These are phyloP conservation scores for Passer montanus DNA, from an alignment of 2,113 vertebrate species.

Conservation along the genomic window DNA sequence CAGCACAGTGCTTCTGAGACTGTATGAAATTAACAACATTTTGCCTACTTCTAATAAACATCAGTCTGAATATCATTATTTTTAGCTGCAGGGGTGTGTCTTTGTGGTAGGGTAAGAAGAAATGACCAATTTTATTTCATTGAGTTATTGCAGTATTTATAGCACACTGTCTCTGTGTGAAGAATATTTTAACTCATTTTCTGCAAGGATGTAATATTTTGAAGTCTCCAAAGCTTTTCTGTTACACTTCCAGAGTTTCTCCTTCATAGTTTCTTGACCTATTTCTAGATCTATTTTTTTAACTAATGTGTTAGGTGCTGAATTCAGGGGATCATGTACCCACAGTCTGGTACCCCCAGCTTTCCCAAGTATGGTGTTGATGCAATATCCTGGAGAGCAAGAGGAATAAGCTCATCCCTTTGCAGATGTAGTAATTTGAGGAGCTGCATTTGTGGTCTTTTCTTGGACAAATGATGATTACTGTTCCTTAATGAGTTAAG, in stretches of 20 bases:
- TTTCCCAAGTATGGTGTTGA: background rate
- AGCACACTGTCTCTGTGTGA: background rate
- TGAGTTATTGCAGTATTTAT: background rate
- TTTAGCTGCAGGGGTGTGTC: background rate
- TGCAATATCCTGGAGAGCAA: background rate
- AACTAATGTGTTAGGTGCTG: background rate
- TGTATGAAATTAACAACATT: background rate
- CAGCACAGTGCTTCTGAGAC: background rate
- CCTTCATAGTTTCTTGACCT: background rate
- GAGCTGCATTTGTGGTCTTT: background rate
- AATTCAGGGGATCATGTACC: background rate
- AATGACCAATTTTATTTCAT: background rate
- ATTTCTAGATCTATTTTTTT: background rate
- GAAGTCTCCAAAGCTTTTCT: background rate
- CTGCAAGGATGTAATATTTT: background rate
- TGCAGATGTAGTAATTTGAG: background rate
- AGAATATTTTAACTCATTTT: background rate
- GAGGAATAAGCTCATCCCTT: background rate
- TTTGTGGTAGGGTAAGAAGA: background rate
- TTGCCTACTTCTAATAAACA: background rate
- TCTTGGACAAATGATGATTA: background rate
- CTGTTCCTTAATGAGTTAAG: background rate
- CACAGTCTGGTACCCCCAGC: background rate
- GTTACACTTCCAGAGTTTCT: background rate
- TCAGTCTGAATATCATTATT: background rate